phyloP scores from a whole-genome alignment of 2,113 vertebrate species.

The Pseudorhombus dupliciocellatus region DNA sequence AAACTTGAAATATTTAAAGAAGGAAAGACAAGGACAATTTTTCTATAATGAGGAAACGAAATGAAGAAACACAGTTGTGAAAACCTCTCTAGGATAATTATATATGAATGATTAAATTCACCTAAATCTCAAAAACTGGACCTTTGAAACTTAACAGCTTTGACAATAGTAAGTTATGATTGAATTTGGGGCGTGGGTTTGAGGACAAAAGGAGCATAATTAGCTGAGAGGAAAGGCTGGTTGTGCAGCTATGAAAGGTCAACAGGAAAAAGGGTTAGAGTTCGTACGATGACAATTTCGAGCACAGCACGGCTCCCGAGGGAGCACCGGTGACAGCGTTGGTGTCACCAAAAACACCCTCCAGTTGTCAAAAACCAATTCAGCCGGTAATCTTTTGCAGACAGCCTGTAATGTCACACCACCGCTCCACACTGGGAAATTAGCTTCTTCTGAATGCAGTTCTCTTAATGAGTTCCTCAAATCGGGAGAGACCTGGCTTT shows the following conservation, averaged over 20 bases:
- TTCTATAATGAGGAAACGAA: no score
- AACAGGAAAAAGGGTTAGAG: neutral
- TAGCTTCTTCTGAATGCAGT: neutral
- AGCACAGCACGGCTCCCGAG: neutral
- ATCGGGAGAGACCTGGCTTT: neutral
- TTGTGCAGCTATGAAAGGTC: neutral
- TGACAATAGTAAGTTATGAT: neutral
- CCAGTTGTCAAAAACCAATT: neutral
- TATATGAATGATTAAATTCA: no score
- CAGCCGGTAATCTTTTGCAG: neutral
- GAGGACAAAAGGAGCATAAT: conserved; percentile 5
- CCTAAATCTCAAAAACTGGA: no score
- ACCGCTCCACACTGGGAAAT: neutral
- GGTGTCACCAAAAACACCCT: neutral
- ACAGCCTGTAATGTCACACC: neutral
- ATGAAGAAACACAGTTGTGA: no score
- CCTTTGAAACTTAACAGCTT: no score
- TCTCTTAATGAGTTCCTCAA: neutral
- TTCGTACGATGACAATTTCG: conserved; percentile 5
- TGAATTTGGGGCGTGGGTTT: conserved; percentile 1
- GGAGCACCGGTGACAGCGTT: neutral
- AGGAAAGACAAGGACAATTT: no score
- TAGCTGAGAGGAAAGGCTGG: neutral
- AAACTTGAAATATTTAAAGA: no score
- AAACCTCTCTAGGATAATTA: no score